Evolutionary conservation across 2,113 vertebrate species (phyloP).

Genomic region (Mungos mungo): DNA sequence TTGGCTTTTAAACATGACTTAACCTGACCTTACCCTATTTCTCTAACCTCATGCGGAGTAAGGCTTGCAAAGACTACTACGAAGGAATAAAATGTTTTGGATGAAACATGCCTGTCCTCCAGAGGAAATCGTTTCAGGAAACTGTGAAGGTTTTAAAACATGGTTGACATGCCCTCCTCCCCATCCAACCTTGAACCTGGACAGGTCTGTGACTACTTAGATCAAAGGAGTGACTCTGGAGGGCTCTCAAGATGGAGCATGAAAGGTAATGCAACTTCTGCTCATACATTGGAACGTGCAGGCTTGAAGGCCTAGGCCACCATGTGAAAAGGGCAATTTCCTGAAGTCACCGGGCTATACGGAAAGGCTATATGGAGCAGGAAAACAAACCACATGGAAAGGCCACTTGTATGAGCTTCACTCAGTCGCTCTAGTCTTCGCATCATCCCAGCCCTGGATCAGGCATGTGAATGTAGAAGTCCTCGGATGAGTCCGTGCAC

Average conservation of each 20-base stretch:
- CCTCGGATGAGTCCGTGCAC: background rate
- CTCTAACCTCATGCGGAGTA: background rate
- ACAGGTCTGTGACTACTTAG: background rate
- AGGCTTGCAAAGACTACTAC: background rate
- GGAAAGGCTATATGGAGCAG: background rate
- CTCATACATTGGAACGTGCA: background rate
- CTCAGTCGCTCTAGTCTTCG: background rate
- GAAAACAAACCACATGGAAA: background rate
- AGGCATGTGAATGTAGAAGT: background rate
- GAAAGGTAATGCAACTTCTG: background rate
- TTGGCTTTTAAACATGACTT: background rate
- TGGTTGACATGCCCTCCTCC: too few relatives aligned
- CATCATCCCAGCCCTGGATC: background rate
- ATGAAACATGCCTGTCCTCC: background rate
- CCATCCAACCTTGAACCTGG: background rate
- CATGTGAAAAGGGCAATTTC: background rate
- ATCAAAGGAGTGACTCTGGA: background rate
- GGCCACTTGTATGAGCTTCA: background rate
- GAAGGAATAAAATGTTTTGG: background rate
- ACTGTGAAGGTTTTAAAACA: background rate
- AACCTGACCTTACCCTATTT: background rate
- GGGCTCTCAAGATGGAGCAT: background rate
- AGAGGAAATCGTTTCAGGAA: background rate
- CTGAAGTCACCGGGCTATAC: background rate
- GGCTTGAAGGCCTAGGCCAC: background rate